A percentile compares a stretch with the other conserved stretches of the same genome.
Conservation (phyloP, 2,113 vertebrate species). For the Indicator maculatus region DNA sequence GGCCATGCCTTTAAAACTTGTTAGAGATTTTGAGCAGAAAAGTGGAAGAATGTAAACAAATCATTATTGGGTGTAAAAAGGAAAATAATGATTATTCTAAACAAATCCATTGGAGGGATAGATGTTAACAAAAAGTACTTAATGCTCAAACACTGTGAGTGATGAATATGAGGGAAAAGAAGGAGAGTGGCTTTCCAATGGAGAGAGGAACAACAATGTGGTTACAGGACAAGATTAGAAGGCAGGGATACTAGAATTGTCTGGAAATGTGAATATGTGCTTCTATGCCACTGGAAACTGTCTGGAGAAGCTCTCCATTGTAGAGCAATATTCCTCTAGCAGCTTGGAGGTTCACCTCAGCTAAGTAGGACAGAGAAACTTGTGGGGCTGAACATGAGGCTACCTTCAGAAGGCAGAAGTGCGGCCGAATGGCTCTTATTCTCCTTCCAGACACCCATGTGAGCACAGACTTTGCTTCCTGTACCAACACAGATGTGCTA, state of each 20-base stretch:
- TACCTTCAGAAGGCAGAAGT: neutral
- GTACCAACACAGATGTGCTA: neutral
- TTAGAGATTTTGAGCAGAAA: no score
- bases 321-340: neutral
- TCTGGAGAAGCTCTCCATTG: neutral
- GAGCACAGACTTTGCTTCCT: neutral
- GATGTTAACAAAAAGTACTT: neutral
- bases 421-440: neutral
- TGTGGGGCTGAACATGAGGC: neutral
- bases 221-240: neutral
- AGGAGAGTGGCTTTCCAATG: neutral
- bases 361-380: neutral
- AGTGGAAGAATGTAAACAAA: no score
- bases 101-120: no score
- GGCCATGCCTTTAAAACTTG: no score
- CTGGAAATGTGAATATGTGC: neutral
- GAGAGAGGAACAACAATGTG: neutral
- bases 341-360: neutral
- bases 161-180: neutral
- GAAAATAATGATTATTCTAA: no score
- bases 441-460: neutral
- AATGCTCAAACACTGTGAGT: neutral
- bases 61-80: no score
- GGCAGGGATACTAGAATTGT: neutral
- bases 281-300: neutral